phyloP scores from a whole-genome alignment of 2,113 vertebrate species.

The Merops nubicus region DNA sequence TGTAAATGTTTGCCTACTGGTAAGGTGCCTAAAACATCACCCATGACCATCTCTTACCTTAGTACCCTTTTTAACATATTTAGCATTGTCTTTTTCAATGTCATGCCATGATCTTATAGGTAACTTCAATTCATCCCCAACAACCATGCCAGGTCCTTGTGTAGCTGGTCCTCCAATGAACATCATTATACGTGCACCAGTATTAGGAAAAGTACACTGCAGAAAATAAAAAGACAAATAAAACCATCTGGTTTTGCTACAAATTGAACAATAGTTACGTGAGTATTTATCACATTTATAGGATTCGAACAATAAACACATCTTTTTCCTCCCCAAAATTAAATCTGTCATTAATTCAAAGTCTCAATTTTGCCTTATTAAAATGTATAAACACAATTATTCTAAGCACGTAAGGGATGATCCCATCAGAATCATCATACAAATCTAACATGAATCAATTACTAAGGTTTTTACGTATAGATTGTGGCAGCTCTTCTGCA shows the following conservation, averaged over 20 bases:
- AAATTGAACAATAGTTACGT: not conserved
- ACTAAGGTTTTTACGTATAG: not conserved
- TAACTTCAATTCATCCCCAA: conserved; percentile 93
- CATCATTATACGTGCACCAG: conserved; percentile 94
- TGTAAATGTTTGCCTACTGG: not conserved
- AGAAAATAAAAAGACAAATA: not conserved
- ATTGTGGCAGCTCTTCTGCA: not conserved
- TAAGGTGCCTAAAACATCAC: not conserved
- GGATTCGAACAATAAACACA: not conserved
- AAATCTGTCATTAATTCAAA: not conserved
- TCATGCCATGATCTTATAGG: conserved; percentile 99
- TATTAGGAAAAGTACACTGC: conserved; percentile 96
- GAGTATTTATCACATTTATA: not conserved
- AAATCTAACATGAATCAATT: not conserved
- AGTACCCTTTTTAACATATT: conserved; percentile 97
- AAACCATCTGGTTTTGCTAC: not conserved
- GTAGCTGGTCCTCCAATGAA: conserved; percentile 97
- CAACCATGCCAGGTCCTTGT: conserved; percentile 97
- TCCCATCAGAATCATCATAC: not conserved
- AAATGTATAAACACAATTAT: not conserved
- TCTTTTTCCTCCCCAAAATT: not conserved
- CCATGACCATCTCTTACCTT: conserved; percentile 80
- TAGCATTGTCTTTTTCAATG: conserved; percentile 97
- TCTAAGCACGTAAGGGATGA: not conserved
- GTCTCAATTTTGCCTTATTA: not conserved